Conservation (phyloP, 2,797 vertebrate genomes). For the Tiaroga cobitis region DNA sequence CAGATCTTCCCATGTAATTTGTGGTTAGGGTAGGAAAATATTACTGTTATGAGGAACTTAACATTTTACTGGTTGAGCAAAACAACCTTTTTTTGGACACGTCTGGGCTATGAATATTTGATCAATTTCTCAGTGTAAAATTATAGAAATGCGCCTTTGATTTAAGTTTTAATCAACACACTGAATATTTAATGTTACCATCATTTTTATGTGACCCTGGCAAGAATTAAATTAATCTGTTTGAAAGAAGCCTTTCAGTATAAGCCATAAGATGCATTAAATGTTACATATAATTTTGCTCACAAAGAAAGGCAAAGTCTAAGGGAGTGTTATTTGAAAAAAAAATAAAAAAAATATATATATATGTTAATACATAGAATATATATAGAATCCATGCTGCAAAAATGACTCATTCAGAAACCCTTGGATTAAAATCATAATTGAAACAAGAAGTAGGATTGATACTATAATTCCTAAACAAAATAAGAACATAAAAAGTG, state of each 20-base stretch:
- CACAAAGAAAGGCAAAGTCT: neutral
- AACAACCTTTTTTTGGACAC: neutral
- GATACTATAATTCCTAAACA: neutral
- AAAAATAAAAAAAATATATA: neutral
- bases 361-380: neutral
- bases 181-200: constrained; percentile 14
- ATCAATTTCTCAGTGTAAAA: neutral
- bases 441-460: neutral
- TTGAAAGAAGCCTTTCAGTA: neutral
- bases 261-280: neutral
- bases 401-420: neutral
- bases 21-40: neutral
- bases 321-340: neutral
- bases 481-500: neutral
- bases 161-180: constrained; percentile 7
- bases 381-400: neutral
- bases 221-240: neutral
- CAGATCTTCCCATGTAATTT: neutral
- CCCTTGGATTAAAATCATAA: neutral
- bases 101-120: neutral
- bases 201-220: neutral
- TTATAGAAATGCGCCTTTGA: neutral
- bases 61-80: neutral
- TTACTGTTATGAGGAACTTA: neutral
- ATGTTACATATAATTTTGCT: neutral